Base-by-base conservation (phyloP, 2,797 vertebrate species). In the Coregonus sp. region DNA sequence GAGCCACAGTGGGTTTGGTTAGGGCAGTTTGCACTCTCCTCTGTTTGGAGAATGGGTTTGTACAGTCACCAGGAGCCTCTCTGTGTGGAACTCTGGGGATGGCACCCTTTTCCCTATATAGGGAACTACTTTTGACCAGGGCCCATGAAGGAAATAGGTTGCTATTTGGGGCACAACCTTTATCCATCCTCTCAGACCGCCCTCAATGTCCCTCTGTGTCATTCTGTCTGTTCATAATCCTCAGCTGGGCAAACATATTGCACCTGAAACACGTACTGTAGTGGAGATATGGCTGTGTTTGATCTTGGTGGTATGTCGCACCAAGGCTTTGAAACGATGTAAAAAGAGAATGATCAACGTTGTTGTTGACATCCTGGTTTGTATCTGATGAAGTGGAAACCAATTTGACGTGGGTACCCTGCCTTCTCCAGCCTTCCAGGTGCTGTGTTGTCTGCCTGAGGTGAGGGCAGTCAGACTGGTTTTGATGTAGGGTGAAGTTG, bases 21-120 rank as follows among this genome's bases (percentile, higher is more conserved):
- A 11, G 74, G 75, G 70, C 15, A 68, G 73, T 50, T 74, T 85
- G 86, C 70, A 3, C 67, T 33, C 31, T 68, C 5, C n/a, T 77
- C 72, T 88, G 83, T 87, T 86, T 87, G 75, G 74, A 85, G 75
- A 82, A 77, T 52, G 20, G 88, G 80, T 87, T 82, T 89, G 83
- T 29, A 80, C 73, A 81, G 77, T 79, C 71, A 72, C 25, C 37
- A 5, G 66, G 50, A 79, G 63, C 74, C 81, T 80, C 69, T 56
- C 70, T 78, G 72, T 88, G 80, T 84, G 84, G 78, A 83, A 61
- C 79, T 88, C 56, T 61, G 61, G 52, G 52, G 15, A 18, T 54
- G 4, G 15, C 52, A 14, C 52, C 52, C 52, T 54, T n/a, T 59
- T 59, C n/a, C 15, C 56, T 59, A 5, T 20, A 18, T 59, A 59